Base-by-base conservation (phyloP, 2,113 vertebrate species). In the Percina caprodes region DNA sequence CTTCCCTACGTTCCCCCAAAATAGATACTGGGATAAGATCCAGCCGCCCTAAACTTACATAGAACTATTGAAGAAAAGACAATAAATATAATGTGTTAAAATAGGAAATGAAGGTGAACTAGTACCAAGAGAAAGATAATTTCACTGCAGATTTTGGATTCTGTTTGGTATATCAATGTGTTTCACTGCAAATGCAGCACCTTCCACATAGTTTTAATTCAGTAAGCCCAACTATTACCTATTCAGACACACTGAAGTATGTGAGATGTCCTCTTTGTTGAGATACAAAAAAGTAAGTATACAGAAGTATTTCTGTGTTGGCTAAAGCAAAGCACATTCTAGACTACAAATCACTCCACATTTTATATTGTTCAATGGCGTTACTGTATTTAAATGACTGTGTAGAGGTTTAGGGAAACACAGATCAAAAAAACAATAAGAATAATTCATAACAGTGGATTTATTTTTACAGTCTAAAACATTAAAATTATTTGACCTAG, bases 1-100 rank as follows among this genome's bases (percentile, higher is more conserved):
- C 21, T 67, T 86, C 19, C 48, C n/a, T 26, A 42, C 68, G 46
- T 51, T 51, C 8, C 9, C 14, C 49, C 21, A 10, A 51, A 66
- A 60, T 21, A 59, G 15, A 81, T 62, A 62, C 52, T 4, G 3
- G 24, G 52, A 72, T 8, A 70, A 51, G 11, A 80, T 48, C 51
- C 23, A 69, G 46, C 58, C 42, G 45, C 58, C 13, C 75, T 48
- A 56, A 70, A 69, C 19, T 49, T 49, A n/a, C 80, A 79, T 14
- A 54, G 26, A 70, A 30, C 55, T 56, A 60, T 79, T 45, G 49
- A 59, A 39, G 58, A 26, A 21, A 55, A 52, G 51, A 65, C 33
- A 59, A 60, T 74, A 56, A 69, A 77, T 74, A 79, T 70, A 15
- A 33, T 54, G 7, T 2, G 15, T 66, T 55, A n/a, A 4, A 21